phyloP scores from a whole-genome alignment of 2,797 vertebrate species.

The Decapterus maruadsi region DNA sequence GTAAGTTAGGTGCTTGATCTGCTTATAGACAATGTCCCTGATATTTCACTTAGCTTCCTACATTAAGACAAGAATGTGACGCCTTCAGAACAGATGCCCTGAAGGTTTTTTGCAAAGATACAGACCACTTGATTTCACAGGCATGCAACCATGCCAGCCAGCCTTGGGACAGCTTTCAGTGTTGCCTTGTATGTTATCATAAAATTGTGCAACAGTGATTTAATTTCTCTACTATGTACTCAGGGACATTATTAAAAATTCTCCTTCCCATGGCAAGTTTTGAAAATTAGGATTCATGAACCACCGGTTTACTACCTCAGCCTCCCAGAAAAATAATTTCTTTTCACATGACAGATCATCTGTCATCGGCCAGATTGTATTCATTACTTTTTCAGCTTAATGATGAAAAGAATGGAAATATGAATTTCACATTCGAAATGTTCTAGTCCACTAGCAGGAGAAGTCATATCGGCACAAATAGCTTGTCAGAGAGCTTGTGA shows the following conservation, averaged over 20 bases:
- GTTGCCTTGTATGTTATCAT: slow-evolving; percentile 7
- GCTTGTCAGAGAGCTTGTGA: slow-evolving; percentile 1
- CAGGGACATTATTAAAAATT: slow-evolving; percentile 22
- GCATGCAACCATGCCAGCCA: neutral
- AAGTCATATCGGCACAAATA: neutral
- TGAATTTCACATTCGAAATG: slow-evolving; percentile 3
- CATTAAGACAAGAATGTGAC: neutral
- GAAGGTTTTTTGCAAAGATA: neutral
- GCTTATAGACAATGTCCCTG: neutral
- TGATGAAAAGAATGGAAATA: slow-evolving; percentile 26
- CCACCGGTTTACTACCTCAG: slow-evolving; percentile 19
- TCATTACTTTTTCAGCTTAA: slow-evolving; percentile 22
- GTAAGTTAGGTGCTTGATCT: neutral
- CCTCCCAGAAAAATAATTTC: slow-evolving; percentile 40
- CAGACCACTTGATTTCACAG: slow-evolving; percentile 6
- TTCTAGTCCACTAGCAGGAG: slow-evolving; percentile 1
- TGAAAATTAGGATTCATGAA: slow-evolving; percentile 46
- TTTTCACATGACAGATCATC: slow-evolving; percentile 44
- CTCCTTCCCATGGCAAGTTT: slow-evolving; percentile 20
- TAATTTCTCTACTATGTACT: slow-evolving; percentile 31
- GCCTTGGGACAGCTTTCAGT: slow-evolving; percentile 10
- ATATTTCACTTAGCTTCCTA: neutral
- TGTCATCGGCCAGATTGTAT: slow-evolving; percentile 36
- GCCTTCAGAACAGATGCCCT: slow-evolving; percentile 1
- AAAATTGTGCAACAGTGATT: slow-evolving; percentile 22